These are phyloP conservation scores for Cataglyphis hispanica DNA, from an alignment of 1,140 invertebrate genomes.

Conservation along the genomic window DNA sequence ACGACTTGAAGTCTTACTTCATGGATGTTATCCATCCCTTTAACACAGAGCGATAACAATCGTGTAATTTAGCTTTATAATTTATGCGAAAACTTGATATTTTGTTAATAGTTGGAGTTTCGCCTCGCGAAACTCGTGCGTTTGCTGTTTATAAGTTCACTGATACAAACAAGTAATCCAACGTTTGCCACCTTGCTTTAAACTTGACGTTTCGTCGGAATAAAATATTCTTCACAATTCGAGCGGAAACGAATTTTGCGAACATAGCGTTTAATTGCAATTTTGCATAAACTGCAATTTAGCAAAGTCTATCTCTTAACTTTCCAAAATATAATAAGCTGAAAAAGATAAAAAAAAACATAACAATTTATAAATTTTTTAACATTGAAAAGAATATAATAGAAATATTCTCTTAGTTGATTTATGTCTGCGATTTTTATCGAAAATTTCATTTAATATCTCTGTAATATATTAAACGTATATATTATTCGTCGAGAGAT, in stretches of 20 bases:
- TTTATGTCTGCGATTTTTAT: background rate
- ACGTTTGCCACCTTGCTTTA: background rate
- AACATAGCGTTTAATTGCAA: constrained; percentile 15
- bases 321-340: background rate
- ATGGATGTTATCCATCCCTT: background rate
- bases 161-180: constrained; percentile 23
- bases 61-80: constrained; percentile 43
- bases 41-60: constrained; percentile 21
- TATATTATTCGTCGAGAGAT: background rate
- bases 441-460: background rate
- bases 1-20: background rate
- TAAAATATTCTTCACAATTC: constrained; percentile 15
- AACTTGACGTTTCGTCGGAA: background rate
- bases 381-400: background rate
- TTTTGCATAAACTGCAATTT: background rate
- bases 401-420: background rate
- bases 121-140: constrained; percentile 12
- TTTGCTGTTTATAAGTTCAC: constrained; percentile 33
- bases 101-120: constrained; percentile 35
- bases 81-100: constrained; percentile 45
- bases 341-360: background rate
- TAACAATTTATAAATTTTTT: background rate
- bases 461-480: background rate
- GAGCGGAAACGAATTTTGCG: background rate
- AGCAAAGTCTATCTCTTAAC: too few species aligned